A percentile compares a stretch with the other conserved stretches of the same genome.
Evolutionary conservation across 2,888 invertebrate genomes (phyloP).

Genomic region (Scaptomyza cyrtandrae): DNA sequence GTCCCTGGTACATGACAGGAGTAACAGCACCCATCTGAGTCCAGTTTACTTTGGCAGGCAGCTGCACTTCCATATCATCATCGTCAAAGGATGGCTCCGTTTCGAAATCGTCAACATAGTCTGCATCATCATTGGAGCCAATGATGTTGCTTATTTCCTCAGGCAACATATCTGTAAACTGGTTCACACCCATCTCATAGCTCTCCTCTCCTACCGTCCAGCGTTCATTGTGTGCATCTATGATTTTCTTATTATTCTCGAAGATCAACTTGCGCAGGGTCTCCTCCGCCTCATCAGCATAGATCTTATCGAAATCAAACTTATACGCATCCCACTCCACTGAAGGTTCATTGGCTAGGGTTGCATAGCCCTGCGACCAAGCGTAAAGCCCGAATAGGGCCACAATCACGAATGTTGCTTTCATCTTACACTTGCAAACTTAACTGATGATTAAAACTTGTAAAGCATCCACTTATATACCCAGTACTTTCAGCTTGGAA

Average conservation of each 20-base stretch:
- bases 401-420: slow-evolving; percentile 2
- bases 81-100: neutral
- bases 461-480: slow-evolving; percentile 25
- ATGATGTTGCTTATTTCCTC: slow-evolving; percentile 3
- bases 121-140: neutral
- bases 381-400: slow-evolving; percentile 17
- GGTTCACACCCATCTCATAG: slow-evolving; percentile 43
- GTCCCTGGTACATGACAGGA: slow-evolving; percentile 23
- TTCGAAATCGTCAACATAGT: neutral
- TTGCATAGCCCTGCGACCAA: slow-evolving; percentile 9
- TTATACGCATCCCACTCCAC: slow-evolving; percentile 31
- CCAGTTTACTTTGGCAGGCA: slow-evolving; percentile 34
- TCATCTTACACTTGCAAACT: slow-evolving; percentile 15
- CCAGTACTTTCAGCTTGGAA: neutral
- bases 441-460: slow-evolving; percentile 5
- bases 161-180: slow-evolving; percentile 29
- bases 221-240: slow-evolving; percentile 36
- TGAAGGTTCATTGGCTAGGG: neutral
- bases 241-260: slow-evolving; percentile 15
- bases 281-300: slow-evolving; percentile 23
- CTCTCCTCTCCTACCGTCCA: slow-evolving; percentile 18
- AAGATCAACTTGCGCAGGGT: slow-evolving; percentile 20
- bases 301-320: slow-evolving; percentile 24
- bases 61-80: neutral
- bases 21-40: slow-evolving; percentile 25